Conservation (phyloP, 2,113 vertebrate genomes). For the Thryonomys swinderianus region DNA sequence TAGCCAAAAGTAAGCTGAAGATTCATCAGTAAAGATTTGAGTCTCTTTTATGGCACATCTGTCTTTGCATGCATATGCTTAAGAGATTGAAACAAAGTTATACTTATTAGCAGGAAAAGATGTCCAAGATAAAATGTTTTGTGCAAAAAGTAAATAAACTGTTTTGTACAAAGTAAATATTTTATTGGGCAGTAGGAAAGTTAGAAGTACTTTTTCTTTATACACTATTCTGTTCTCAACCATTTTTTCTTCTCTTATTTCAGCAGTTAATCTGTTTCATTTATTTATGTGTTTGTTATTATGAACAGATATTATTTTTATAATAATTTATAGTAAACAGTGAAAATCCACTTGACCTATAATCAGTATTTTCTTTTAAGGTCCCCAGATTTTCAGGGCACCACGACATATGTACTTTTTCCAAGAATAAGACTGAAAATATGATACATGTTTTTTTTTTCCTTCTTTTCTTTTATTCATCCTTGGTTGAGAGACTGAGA, state of each 20-base stretch:
- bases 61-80: background rate
- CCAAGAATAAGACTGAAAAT: background rate
- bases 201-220: background rate
- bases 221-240: background rate
- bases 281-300: background rate
- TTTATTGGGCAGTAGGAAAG: background rate
- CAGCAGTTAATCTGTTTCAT: background rate
- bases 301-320: background rate
- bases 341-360: background rate
- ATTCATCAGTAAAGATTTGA: background rate
- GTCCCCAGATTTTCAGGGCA: background rate
- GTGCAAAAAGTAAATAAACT: background rate
- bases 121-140: background rate
- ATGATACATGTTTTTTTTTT: background rate
- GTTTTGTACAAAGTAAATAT: slow-evolving; percentile 42
- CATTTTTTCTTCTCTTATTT: background rate
- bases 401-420: background rate
- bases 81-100: background rate
- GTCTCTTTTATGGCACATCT: background rate
- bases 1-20: background rate
- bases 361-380: background rate
- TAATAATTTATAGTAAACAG: background rate
- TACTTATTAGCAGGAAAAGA: background rate
- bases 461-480: background rate
- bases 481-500: background rate